phyloP scores from a whole-genome alignment of 1,140 invertebrate genomes.

The Eriocheir sinensis region DNA sequence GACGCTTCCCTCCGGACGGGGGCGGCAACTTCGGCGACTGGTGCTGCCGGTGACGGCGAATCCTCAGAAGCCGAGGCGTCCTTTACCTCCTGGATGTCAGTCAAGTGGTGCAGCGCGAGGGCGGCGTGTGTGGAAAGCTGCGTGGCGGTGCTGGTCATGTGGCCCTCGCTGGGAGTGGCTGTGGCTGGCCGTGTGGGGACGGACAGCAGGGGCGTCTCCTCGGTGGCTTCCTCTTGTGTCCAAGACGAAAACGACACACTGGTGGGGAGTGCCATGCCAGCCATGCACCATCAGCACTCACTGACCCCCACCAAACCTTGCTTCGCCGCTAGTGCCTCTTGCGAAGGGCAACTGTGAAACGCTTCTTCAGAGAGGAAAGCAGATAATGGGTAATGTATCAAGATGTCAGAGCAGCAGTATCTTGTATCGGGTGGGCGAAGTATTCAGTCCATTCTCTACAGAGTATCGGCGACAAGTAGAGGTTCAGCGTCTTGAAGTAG shows the following conservation, averaged over 20 bases:
- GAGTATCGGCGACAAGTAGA: no score
- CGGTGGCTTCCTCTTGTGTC: background rate
- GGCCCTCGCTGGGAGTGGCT: background rate
- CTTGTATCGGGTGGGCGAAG: background rate
- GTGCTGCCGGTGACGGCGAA: background rate
- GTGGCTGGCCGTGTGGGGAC: background rate
- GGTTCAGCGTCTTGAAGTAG: background rate
- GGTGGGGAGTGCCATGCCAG: constrained; percentile 39
- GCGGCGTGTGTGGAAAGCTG: background rate
- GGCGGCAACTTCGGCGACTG: background rate
- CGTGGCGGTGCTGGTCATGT: background rate
- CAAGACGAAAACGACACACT: constrained; percentile 28
- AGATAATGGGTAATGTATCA: no score
- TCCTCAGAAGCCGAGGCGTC: background rate
- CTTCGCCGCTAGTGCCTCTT: background rate
- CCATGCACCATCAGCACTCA: background rate
- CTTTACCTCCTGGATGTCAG: background rate
- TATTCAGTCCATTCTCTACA: background rate
- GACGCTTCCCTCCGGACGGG: background rate
- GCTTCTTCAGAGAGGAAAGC: no score
- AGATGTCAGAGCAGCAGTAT: background rate
- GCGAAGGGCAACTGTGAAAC: background rate
- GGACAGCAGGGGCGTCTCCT: constrained; percentile 29
- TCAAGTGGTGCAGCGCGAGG: background rate
- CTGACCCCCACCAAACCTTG: no score